Evolutionary conservation across 2,888 invertebrate species (phyloP).

Genomic region (Cyclophora punctaria): DNA sequence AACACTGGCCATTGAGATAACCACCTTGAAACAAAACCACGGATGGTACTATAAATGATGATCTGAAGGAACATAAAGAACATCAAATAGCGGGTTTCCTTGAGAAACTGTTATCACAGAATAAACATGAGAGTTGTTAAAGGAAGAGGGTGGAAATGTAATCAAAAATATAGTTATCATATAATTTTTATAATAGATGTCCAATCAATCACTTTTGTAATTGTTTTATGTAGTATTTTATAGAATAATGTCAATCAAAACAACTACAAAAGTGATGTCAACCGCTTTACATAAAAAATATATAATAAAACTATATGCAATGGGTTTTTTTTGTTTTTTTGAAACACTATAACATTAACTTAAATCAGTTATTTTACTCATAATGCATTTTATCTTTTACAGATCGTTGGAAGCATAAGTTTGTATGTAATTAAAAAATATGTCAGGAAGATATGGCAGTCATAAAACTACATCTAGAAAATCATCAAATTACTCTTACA

Average conservation of each 20-base stretch:
- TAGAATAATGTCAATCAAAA: conserved; percentile 13
- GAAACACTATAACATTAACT: neutral
- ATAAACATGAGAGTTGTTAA: conserved; percentile 11
- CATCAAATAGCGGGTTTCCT: too few species aligned
- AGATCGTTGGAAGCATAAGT: conserved; percentile 25
- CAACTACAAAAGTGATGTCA: conserved; percentile 40
- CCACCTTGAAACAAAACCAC: conserved; percentile 42
- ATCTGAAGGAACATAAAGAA: neutral
- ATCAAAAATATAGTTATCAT: conserved; percentile 61
- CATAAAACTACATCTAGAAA: conserved; percentile 31
- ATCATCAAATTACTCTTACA: conserved; percentile 12
- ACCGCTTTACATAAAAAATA: conserved; percentile 27
- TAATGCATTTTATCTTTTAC: conserved; percentile 36
- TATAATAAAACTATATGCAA: conserved; percentile 7
- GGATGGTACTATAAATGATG: conserved; percentile 64
- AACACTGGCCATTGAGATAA: conserved; percentile 22
- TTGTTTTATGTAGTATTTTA: conserved; percentile 21
- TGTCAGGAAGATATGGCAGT: conserved; percentile 27
- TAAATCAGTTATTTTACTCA: conserved; percentile 20
- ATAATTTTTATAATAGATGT: conserved; percentile 31
- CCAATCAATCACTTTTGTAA: conserved; percentile 48
- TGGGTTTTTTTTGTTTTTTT: conserved; percentile 12
- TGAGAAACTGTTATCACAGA: too few species aligned
- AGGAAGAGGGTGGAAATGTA: conserved; percentile 69
- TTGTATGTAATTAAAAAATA: conserved; percentile 5